Conservation (phyloP, 2,888 invertebrate species). For the Julus scandinavius region DNA sequence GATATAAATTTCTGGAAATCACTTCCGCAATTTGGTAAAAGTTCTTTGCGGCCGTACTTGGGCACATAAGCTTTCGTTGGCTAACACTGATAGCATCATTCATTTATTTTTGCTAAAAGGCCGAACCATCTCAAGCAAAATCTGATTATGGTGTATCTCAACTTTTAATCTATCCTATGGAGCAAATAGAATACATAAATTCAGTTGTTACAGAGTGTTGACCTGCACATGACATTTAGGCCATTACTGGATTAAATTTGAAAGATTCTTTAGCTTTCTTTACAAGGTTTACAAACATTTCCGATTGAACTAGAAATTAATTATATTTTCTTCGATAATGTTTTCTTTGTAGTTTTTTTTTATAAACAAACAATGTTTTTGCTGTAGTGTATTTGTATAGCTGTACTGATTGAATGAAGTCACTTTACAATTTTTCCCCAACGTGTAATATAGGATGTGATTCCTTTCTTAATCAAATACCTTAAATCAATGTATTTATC, state of each 20-base stretch:
- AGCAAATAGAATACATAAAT: slow-evolving; percentile 21
- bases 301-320: no score
- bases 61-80: not conserved
- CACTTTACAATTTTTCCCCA: not conserved
- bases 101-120: slow-evolving; percentile 6
- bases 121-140: not conserved
- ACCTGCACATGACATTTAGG: not conserved
- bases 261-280: no score
- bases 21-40: slow-evolving; percentile 19
- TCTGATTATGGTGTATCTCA: slow-evolving; percentile 17
- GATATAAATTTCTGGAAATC: slow-evolving; percentile 27
- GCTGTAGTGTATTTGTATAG: no score
- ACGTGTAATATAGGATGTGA: not conserved
- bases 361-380: no score
- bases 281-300: no score
- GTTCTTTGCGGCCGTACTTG: slow-evolving; percentile 14
- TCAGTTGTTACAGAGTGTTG: not conserved
- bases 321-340: no score
- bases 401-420: not conserved
- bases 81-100: slow-evolving; percentile 23
- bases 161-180: slow-evolving; percentile 12
- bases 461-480: not conserved
- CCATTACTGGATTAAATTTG: not conserved
- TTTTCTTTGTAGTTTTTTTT: no score
- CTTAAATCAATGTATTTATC: not conserved